Base-by-base conservation (phyloP, 1,140 invertebrate species). In the Onthophagus taurus region DNA sequence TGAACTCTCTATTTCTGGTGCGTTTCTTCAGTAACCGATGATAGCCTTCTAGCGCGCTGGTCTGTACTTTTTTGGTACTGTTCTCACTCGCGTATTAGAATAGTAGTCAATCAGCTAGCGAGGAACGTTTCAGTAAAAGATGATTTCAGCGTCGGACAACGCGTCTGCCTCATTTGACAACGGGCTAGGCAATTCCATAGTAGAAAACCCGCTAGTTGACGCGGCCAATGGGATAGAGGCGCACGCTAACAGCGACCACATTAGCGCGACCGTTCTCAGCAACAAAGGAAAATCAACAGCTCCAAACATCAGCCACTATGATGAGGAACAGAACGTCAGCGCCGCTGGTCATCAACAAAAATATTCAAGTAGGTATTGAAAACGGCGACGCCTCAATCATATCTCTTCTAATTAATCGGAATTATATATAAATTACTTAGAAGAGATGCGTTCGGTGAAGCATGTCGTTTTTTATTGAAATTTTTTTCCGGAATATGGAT, bases 81-180 rank as follows among this genome's bases (percentile, higher is more conserved):
- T n/a, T n/a, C n/a, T n/a, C n/a, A n/a, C n/a, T n/a, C n/a, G n/a
- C n/a, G n/a, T n/a, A n/a, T n/a, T n/a, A n/a, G n/a, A n/a, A n/a
- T n/a, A n/a, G n/a, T n/a, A n/a, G n/a, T n/a, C n/a, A n/a, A n/a
- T n/a, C n/a, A n/a, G n/a, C n/a, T n/a, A n/a, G n/a, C n/a, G n/a
- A n/a, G n/a, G n/a, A n/a, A n/a, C 58, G 63, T 66, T 68, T 62
- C 62, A 69, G 63, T 66, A 58, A 64, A n/a, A 65, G 60, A 59
- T 67, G 59, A 63, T 70, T 57, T 67, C 67, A 59, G 56, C 61
- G 46, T 56, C 62, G 42, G 63, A 64, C 45, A 65, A 67, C 57
- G 41, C 60, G 45, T 61, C 65, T 47, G 44, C 58, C 44, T 57
- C 54, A 45, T 60, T 57, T 55, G 54, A 52, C 51, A 59, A 62